Evolutionary conservation across 2,113 vertebrate genomes (phyloP).

Genomic region (Campylorhamphus procurvoides): DNA sequence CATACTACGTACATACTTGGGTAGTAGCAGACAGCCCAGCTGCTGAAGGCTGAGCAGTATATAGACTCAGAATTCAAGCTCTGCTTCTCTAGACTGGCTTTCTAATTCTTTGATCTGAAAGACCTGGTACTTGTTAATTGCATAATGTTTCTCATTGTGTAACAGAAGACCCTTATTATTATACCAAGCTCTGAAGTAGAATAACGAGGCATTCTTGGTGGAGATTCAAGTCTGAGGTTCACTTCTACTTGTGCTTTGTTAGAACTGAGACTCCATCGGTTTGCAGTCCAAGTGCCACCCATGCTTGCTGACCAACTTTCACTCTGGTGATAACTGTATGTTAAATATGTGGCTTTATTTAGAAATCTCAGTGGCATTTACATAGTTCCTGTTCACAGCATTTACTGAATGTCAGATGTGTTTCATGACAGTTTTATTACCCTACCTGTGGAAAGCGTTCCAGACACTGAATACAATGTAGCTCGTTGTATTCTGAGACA

Average conservation of each 20-base stretch:
- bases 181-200: not conserved
- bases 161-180: not conserved
- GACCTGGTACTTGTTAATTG: not conserved
- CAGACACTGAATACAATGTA: not conserved
- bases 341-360: not conserved
- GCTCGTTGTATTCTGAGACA: not conserved
- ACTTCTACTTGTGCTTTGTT: not conserved
- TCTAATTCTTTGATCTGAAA: not conserved
- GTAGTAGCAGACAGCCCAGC: not conserved
- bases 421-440: conserved; percentile 30
- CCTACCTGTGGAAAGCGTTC: conserved; percentile 19
- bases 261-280: not conserved
- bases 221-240: not conserved
- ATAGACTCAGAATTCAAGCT: not conserved
- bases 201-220: not conserved
- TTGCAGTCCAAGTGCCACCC: not conserved
- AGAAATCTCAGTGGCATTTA: conserved; percentile 17
- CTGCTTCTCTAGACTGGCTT: not conserved
- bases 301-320: not conserved
- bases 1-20: accelerated
- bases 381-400: not conserved
- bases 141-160: not conserved
- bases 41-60: not conserved
- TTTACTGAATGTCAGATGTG: not conserved
- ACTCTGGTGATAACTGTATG: not conserved